Percentiles rank a stretch among this genome's conserved stretches.
Evolutionary conservation across 2,888 invertebrate species (phyloP).

Genomic region (Archaeoteleia sp.): DNA sequence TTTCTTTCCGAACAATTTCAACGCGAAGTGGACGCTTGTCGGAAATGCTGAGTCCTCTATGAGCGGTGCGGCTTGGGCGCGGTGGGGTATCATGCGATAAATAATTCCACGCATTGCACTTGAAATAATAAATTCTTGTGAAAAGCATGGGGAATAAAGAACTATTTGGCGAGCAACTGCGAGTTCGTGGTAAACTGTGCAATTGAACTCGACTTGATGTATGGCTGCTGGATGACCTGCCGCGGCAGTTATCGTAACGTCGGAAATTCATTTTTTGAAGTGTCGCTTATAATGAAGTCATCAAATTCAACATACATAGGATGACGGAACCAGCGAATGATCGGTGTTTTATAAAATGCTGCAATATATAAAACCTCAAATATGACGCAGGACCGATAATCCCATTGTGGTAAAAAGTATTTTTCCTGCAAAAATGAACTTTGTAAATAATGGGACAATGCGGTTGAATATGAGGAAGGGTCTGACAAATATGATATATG

Average conservation of each 20-base stretch:
- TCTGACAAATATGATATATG: too few species aligned
- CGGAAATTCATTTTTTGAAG: constrained; percentile 43
- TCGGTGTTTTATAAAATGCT: constrained; percentile 15
- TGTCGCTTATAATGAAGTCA: constrained; percentile 25
- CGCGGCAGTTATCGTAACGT: constrained; percentile 38
- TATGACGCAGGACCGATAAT: too few species aligned
- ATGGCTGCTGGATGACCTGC: constrained; percentile 50
- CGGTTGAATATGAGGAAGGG: too few species aligned
- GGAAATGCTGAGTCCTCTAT: constrained; percentile 43
- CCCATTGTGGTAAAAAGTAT: too few species aligned
- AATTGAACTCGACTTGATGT: constrained; percentile 60
- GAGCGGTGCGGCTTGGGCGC: constrained; percentile 28
- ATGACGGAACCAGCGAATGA: background rate
- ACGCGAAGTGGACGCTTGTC: constrained; percentile 40
- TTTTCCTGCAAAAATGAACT: too few species aligned
- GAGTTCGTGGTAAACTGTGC: constrained; percentile 58
- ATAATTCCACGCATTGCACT: constrained; percentile 53
- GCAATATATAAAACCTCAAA: too few species aligned
- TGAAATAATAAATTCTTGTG: constrained; percentile 53
- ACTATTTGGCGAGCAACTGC: constrained; percentile 54
- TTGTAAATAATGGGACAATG: too few species aligned
- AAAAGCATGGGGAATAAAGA: constrained; percentile 55
- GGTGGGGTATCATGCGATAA: constrained; percentile 33
- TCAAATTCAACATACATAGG: constrained; percentile 15
- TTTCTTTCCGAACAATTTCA: constrained; percentile 35